Conservation (phyloP, 2,888 invertebrate genomes). For the Amiota mariae region DNA sequence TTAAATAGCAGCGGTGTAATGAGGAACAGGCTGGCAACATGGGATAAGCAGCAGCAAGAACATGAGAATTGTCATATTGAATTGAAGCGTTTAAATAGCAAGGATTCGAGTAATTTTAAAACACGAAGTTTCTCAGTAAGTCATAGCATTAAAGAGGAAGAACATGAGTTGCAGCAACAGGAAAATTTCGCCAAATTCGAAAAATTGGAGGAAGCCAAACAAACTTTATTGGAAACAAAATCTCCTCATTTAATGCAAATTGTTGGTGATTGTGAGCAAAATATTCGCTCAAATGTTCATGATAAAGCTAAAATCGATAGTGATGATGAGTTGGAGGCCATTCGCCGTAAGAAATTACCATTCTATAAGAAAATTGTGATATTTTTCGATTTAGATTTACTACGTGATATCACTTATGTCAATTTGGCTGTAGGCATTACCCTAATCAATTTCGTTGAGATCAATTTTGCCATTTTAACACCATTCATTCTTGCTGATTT, state of each 20-base stretch:
- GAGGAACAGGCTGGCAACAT: conserved; percentile 58
- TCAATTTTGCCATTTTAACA: conserved; percentile 84
- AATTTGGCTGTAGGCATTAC: conserved; percentile 83
- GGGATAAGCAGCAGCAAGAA: conserved; percentile 51
- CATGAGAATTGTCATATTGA: conserved; percentile 50
- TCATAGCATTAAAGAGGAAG: conserved; percentile 65
- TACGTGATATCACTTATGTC: conserved; percentile 81
- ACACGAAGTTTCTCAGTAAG: conserved; percentile 62
- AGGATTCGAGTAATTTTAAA: conserved; percentile 45
- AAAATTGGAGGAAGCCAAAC: too few species aligned
- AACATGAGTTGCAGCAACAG: conserved; percentile 41
- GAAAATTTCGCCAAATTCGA: too few species aligned
- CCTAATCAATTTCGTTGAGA: conserved; percentile 81
- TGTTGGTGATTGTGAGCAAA: neutral
- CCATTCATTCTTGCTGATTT: conserved; percentile 82
- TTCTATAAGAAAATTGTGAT: conserved; percentile 77
- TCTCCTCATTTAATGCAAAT: too few species aligned
- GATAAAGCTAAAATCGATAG: neutral
- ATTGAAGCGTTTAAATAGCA: conserved; percentile 60
- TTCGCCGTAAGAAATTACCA: conserved; percentile 70
- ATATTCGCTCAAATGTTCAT: conserved; percentile 12
- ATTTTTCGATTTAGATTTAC: conserved; percentile 82
- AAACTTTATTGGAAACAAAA: too few species aligned
- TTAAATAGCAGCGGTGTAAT: conserved; percentile 54
- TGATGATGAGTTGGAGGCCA: conserved; percentile 50